These are phyloP conservation scores for Bujurquina vittata DNA, from an alignment of 2,113 vertebrate genomes.

Conservation along the genomic window DNA sequence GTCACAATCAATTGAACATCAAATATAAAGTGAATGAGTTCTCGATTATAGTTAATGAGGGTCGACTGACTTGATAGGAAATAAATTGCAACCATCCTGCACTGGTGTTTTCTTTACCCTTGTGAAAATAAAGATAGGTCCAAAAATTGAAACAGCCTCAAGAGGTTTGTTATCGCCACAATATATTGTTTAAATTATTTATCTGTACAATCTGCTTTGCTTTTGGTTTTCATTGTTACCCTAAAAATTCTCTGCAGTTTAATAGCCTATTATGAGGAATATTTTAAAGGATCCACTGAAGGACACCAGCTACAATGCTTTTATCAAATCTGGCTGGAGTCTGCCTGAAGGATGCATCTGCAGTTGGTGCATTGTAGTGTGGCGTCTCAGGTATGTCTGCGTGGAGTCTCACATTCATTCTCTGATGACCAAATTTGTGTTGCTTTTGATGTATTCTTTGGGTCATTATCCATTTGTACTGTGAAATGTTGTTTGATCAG, in stretches of 20 bases:
- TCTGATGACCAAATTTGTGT: neutral
- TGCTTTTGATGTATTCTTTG: too few relatives aligned
- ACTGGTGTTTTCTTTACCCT: neutral
- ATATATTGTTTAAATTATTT: neutral
- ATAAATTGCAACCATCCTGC: neutral
- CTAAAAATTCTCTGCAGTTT: neutral
- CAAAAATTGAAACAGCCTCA: neutral
- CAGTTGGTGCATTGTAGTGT: neutral
- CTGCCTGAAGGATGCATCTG: neutral
- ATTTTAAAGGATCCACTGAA: neutral
- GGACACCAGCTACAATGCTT: neutral
- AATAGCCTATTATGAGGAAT: neutral
- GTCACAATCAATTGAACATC: slow-evolving; percentile 1
- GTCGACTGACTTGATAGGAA: neutral
- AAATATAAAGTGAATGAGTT: neutral
- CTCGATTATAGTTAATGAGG: neutral
- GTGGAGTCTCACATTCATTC: neutral
- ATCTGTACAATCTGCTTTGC: neutral
- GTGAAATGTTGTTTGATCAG: too few relatives aligned
- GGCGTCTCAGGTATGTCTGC: neutral
- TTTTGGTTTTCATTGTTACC: neutral
- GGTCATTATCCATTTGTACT: too few relatives aligned
- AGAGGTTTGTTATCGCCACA: neutral
- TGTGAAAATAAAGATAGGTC: neutral
- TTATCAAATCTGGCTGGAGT: neutral